Base-by-base conservation (phyloP, 2,797 vertebrate species). In the Acanthurus leucopareius region DNA sequence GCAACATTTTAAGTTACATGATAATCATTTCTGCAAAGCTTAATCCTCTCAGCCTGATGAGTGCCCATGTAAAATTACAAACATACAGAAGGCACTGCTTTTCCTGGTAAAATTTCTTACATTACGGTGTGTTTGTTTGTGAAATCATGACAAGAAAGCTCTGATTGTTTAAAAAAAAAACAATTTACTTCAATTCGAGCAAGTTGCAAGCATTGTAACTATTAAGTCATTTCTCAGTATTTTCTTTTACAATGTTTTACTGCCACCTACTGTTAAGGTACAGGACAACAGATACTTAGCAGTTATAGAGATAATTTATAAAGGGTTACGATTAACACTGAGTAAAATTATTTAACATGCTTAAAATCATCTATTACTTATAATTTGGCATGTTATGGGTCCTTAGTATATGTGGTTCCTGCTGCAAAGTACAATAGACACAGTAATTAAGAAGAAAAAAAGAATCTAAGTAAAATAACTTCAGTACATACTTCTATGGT, bases 191-290 rank as follows among this genome's bases (percentile, higher is more conserved):
- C 47, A 7, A 57, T 77, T 56, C 25, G 49, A 77, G n/a, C 38
- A 81, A 59, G 40, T 5, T 40, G 25, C 42, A 74, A 61, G 54
- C 28, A 49, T 20, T 7, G 25, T 7, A 51, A 62, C 16, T 20
- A 40, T 73, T 3, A 25, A 64, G 42, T 49, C 0, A 58, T 68
- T 32, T 28, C 16, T 49, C 22, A 48, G 20, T 20, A 10, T 73
- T 17, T 61, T 75, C n/a, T 84, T 70, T 65, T 58, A 71, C 71
- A 85, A 75, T 86, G 76, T 85, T 86, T 84, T 89, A 85, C 92
- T 94, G 94, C 93, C 94, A 93, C 89, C 94, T 93, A 79, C 73
- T 91, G 94, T 84, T 86, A 11, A 53, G 9, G 40, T 38, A 60
- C 19, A 60, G 58, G 25, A 10, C 20, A 72, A 58, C 58, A 58